Evolutionary conservation across 2,888 invertebrate genomes (phyloP).

Genomic region (Dasypolia templi): DNA sequence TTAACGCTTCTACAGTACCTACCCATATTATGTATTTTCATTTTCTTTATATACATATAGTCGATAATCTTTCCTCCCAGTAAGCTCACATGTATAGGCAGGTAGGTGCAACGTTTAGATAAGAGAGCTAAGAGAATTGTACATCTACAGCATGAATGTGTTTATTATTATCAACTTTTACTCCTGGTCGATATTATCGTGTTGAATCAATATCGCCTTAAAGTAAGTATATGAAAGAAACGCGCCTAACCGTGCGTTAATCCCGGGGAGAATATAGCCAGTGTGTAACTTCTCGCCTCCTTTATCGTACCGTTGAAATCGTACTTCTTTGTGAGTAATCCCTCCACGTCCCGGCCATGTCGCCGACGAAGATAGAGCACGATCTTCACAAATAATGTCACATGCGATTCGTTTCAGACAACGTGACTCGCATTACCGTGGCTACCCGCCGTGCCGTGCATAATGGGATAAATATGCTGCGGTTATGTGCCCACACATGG

Average conservation of each 20-base stretch:
- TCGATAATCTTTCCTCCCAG: neutral
- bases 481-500: constrained; percentile 89
- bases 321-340: constrained; percentile 90
- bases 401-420: constrained; percentile 90
- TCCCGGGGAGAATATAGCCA: constrained; percentile 85
- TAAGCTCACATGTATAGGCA: neutral
- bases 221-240: constrained; percentile 74
- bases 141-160: neutral
- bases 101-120: neutral
- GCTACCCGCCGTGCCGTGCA: constrained; percentile 86
- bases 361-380: constrained; percentile 91
- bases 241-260: constrained; percentile 84
- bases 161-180: constrained; percentile 1
- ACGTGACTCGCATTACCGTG: constrained; percentile 90
- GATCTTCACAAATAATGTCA: constrained; percentile 91
- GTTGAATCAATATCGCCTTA: constrained; percentile 57
- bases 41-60: constrained; percentile 3
- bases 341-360: constrained; percentile 89
- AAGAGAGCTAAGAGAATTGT: neutral
- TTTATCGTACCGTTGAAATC: constrained; percentile 90
- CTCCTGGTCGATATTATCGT: constrained; percentile 37
- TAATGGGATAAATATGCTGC: constrained; percentile 90
- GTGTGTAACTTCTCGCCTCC: constrained; percentile 87
- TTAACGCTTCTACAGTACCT: too few relatives aligned
- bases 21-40: neutral